These are phyloP conservation scores for Nomada ruficornis DNA, from an alignment of 2,888 invertebrate genomes.

Conservation along the genomic window DNA sequence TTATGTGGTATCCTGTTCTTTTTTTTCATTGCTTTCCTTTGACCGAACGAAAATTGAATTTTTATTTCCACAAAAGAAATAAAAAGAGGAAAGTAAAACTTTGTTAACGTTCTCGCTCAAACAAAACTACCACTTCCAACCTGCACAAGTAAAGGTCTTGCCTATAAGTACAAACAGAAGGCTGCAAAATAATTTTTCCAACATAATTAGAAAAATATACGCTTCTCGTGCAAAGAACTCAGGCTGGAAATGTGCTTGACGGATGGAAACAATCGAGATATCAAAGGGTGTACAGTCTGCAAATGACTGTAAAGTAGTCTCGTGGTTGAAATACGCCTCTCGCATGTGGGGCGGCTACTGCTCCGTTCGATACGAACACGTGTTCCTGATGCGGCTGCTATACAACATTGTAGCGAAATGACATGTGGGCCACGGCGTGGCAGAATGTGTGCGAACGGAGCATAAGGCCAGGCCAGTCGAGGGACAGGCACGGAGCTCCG, in stretches of 20 bases:
- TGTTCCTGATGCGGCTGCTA: conserved; percentile 55
- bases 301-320: conserved; percentile 32
- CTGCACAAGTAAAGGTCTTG: no score
- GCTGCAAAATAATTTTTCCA: no score
- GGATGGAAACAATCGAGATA: conserved; percentile 2
- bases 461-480: conserved; percentile 57
- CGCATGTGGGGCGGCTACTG: conserved; percentile 38
- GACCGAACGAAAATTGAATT: neutral
- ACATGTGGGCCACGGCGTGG: conserved; percentile 61
- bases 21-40: neutral
- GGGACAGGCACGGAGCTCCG: conserved; percentile 61
- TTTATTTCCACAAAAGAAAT: neutral
- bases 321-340: conserved; percentile 40
- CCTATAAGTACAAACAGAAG: no score
- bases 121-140: no score
- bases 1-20: conserved; percentile 8
- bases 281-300: conserved; percentile 15
- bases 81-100: no score
- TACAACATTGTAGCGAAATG: conserved; percentile 55
- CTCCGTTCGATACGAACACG: conserved; percentile 63
- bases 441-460: conserved; percentile 46
- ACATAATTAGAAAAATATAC: no score
- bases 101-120: no score
- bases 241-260: neutral
- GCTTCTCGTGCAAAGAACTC: no score